phyloP scores from a whole-genome alignment of 1,140 invertebrate genomes.

The Manduca sexta region DNA sequence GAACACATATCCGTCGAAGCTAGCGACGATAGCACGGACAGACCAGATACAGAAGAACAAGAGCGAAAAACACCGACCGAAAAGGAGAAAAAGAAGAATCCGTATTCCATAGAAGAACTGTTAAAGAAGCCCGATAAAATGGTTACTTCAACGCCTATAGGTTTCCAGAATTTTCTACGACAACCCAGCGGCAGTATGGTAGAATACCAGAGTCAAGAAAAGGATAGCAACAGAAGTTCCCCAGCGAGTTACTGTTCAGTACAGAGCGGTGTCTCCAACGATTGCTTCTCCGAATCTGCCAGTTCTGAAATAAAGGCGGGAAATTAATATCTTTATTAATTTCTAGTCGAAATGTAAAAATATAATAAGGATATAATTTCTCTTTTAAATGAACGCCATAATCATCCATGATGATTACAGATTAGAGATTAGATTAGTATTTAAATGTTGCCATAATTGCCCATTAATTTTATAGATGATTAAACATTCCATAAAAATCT shows the following conservation, averaged over 20 bases:
- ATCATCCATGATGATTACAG: too few relatives aligned
- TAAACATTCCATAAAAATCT: neutral
- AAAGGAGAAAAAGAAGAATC: conserved; percentile 81
- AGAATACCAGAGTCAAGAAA: conserved; percentile 44
- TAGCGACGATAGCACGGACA: conserved; percentile 77
- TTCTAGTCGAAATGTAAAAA: neutral
- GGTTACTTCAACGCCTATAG: conserved; percentile 40
- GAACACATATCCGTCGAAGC: conserved; percentile 72
- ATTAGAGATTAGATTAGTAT: too few relatives aligned
- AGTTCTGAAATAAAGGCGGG: conserved; percentile 59
- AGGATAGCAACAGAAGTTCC: conserved; percentile 56
- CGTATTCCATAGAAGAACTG: conserved; percentile 90
- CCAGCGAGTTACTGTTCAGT: conserved; percentile 62
- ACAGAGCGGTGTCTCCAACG: conserved; percentile 56
- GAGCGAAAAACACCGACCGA: conserved; percentile 40
- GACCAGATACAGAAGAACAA: conserved; percentile 75
- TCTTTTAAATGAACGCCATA: neutral
- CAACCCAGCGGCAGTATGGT: conserved; percentile 64
- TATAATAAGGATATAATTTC: neutral
- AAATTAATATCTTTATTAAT: conserved; percentile 25
- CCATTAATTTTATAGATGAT: neutral
- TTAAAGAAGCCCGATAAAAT: conserved; percentile 84
- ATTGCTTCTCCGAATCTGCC: conserved; percentile 47
- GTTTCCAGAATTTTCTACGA: conserved; percentile 51
- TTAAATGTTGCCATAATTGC: too few relatives aligned